phyloP scores from a whole-genome alignment of 2,888 invertebrate species.

The Lepidonotus clava region DNA sequence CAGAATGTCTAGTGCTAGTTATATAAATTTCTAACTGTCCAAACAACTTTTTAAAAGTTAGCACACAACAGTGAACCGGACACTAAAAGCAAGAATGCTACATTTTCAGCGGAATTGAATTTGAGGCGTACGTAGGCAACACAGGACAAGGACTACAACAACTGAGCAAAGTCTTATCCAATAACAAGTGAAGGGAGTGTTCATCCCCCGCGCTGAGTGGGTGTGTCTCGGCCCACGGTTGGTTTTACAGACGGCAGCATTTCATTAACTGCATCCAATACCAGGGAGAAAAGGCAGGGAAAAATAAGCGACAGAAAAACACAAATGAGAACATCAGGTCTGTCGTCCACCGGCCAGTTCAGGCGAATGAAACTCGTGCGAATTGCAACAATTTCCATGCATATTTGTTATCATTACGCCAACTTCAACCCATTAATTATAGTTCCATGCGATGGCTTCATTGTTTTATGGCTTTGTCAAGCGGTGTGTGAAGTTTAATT shows the following conservation, averaged over 20 bases:
- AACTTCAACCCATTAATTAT: neutral
- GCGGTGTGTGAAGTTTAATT: conserved; percentile 8
- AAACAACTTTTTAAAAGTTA: no score
- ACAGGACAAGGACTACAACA: no score
- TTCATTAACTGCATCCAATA: neutral
- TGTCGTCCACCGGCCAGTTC: neutral
- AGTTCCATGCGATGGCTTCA: neutral
- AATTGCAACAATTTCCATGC: conserved; percentile 28
- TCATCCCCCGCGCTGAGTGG: no score
- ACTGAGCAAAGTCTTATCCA: no score
- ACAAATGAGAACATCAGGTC: conserved; percentile 5
- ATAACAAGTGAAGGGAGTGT: no score
- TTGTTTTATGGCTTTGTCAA: neutral
- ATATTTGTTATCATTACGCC: conserved; percentile 28
- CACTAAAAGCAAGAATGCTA: no score
- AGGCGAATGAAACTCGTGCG: conserved; percentile 24
- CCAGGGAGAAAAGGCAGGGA: neutral
- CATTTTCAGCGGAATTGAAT: no score
- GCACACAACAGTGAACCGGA: no score
- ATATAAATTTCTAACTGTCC: no score
- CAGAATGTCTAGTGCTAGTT: no score
- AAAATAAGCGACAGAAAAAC: neutral
- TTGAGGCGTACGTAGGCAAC: no score
- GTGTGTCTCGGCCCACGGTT: neutral
- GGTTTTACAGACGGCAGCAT: neutral